Percentiles rank a stretch among this genome's conserved stretches.
These are phyloP conservation scores for Sarcophaga subvicina DNA, from an alignment of 2,888 invertebrate genomes.

Conservation along the genomic window DNA sequence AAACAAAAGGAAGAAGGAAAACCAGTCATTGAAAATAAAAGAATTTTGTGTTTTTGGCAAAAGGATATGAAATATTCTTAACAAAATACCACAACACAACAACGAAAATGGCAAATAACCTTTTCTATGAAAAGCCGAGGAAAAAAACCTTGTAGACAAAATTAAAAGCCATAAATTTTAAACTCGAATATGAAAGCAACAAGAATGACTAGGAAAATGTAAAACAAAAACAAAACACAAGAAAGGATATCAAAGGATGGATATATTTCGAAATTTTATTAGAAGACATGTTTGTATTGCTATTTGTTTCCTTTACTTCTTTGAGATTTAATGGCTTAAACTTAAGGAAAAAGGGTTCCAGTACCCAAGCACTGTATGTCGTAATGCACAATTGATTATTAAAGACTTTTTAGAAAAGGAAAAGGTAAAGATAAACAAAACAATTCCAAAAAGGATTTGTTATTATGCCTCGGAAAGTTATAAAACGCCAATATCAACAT, in stretches of 20 bases:
- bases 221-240: neutral
- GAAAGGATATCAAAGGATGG: neutral
- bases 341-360: neutral
- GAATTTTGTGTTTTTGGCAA: constrained; percentile 29
- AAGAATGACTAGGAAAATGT: neutral
- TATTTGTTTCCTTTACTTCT: neutral
- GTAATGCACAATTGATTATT: constrained; percentile 23
- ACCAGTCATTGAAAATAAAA: neutral
- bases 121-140: neutral
- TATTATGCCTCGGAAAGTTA: neutral
- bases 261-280: constrained; percentile 6
- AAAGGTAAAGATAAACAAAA: neutral
- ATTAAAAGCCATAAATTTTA: constrained; percentile 67
- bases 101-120: constrained; percentile 26
- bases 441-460: neutral
- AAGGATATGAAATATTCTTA: constrained; percentile 28
- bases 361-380: neutral
- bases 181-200: neutral
- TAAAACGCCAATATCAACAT: neutral
- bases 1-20: neutral
- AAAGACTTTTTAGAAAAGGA: neutral
- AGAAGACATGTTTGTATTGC: constrained; percentile 16
- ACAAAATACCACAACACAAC: constrained; percentile 34
- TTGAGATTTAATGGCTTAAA: neutral
- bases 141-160: constrained; percentile 58